Evolutionary conservation across 2,113 vertebrate genomes (phyloP).

Genomic region (Archilochus colubris): DNA sequence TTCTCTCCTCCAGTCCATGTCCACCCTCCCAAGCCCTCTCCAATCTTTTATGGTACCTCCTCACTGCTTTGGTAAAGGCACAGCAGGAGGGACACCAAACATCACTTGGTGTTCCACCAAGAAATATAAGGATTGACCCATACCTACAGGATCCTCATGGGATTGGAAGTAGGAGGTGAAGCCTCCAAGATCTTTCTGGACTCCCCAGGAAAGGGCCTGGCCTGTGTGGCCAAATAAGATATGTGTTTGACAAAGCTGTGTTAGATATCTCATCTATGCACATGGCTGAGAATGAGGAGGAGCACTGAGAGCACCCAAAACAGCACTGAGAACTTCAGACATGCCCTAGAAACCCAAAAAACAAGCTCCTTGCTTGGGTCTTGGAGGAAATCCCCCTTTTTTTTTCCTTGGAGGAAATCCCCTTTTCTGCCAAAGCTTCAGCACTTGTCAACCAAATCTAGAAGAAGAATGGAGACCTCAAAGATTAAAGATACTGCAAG

Average conservation of each 20-base stretch:
- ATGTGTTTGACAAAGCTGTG: not conserved
- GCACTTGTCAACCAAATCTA: not conserved
- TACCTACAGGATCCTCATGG: not conserved
- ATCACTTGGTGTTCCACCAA: not conserved
- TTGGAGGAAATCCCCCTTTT: not conserved
- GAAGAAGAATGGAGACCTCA: not conserved
- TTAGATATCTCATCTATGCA: fast-evolving
- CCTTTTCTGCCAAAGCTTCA: not conserved
- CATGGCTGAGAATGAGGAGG: not conserved
- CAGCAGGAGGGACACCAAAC: not conserved
- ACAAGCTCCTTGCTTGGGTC: not conserved
- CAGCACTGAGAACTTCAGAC: fast-evolving
- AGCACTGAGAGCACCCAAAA: not conserved
- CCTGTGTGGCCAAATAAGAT: not conserved
- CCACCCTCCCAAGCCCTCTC: not conserved
- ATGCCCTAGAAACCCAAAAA: not conserved
- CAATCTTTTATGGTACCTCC: not conserved
- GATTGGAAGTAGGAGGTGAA: not conserved
- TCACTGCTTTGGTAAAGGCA: not conserved
- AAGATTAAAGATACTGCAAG: not conserved
- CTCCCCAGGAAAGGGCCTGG: not conserved
- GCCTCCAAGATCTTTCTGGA: not conserved
- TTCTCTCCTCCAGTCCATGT: not conserved
- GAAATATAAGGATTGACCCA: not conserved
- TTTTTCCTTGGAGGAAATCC: no score